Evolutionary conservation across 2,888 invertebrate species (phyloP), one percentile per base, ranked within the genome.

Genomic region (Pristionchus japonicus): DNA sequence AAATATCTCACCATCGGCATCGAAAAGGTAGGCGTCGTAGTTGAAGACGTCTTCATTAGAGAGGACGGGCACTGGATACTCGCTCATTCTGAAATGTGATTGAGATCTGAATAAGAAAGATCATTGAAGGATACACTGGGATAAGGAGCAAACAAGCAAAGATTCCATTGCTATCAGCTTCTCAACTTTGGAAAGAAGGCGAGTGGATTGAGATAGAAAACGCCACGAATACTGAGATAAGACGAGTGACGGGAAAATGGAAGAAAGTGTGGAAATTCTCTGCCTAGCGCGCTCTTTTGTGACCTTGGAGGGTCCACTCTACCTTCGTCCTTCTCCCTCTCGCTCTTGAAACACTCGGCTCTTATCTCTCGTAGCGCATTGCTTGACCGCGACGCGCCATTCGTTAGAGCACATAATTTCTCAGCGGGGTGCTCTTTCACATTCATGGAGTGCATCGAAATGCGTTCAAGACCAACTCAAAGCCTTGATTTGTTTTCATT

Each of bases 1-100:
- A 47, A 80, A 80, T 80, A 49, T 43, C 40, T 57, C 0, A 84
- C 84, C 84, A 84, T 84, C 84, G 27, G 84, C 84, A 57, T 84
- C 84, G 40, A 84, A 57, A 1, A 84, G 37, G 20, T 84, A 84
- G 0, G 84, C 43, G 27, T 84, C 61, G 84, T 57, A 84, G 13
- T 84, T 37, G 57, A 34, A 84, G 57, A 57, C 27, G 52, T 31
- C 34, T 57, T 84, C 84, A 3, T 61, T 13, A 6, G 52, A 34
- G 9, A 84, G 84, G 34, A 43, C 34, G 23, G 84, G 84, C 15
- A 80, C 80, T 34, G 80, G 80, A 15, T 40, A 27, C 3, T 80
- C 80, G 31, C 37, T 40, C 70, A 74, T 74, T 23, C 70, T 74
- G 70, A 40, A 23, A 40, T 2, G 23, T n/a, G n/a, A n/a, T n/a